Base-by-base conservation (phyloP, 2,888 invertebrate species). In the Thereva nobilitata region DNA sequence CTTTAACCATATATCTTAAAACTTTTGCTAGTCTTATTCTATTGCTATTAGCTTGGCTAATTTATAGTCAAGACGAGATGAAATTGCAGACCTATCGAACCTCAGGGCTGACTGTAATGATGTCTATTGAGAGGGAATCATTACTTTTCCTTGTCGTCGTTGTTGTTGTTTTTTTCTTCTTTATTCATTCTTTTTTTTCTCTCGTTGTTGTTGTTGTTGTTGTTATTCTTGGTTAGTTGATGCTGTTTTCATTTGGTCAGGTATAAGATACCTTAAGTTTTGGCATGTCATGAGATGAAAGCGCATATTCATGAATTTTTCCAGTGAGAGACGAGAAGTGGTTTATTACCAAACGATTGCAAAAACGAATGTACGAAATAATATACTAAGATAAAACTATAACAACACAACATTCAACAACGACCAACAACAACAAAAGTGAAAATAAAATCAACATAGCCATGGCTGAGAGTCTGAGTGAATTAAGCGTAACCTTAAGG, bases 81-180 rank as follows among this genome's bases (percentile, higher is more conserved):
- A 64, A 55, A 64, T 64, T 64, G 54, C 54, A 64, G 64, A 64
- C 45, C 37, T 54, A 50, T 50, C 40, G 61, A 61, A 61, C 61
- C 61, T 41, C 7, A 61, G 61, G 23, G 61, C 61, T 61, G 61
- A 50, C 61, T 61, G 61, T 61, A 61, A 61, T 61, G 61, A 61
- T 61, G 61, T 42, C 61, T 40, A 50, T 41, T 61, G 61, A 61
- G 23, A 23, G 23, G 23, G 23, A 23, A 23, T 23, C 23, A 23
- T 23, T 23, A 23, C 23, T 23, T 23, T 23, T 23, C 23, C 23
- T 23, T 23, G 23, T 23, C 50, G 34, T 50, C 40, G 23, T 12
- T 45, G 49, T 49, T 49, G 34, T 50, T 40, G 23, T 50, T 59
- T 59, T 59, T 55, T 4, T 9, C 55, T 23, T 10, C 40, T 9